phyloP scores from a whole-genome alignment of 1,140 invertebrate species.

The Lordiphosa stackelbergi region DNA sequence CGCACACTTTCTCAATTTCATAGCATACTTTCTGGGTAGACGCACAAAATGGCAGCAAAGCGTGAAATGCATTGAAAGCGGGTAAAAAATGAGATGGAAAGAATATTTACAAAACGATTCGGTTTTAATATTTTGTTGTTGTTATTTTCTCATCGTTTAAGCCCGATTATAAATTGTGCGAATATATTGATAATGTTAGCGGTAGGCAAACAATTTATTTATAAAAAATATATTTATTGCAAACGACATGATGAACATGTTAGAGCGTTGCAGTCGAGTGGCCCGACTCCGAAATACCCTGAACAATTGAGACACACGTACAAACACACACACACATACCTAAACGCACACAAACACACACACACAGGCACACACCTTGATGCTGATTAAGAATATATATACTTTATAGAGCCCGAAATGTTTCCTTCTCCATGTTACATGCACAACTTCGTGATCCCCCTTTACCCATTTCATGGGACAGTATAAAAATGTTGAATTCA shows the following conservation, averaged over 20 bases:
- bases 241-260: background rate
- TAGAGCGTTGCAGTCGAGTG: too few species aligned
- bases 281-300: too few species aligned
- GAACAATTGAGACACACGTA: too few species aligned
- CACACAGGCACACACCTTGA: too few species aligned
- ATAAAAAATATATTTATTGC: background rate
- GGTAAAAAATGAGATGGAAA: background rate
- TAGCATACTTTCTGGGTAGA: conserved; percentile 17
- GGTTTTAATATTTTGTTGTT: background rate
- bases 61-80: conserved; percentile 21
- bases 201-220: conserved; percentile 18
- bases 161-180: conserved; percentile 44
- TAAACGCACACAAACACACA: too few species aligned
- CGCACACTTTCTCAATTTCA: conserved; percentile 8
- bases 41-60: conserved; percentile 18
- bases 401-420: too few species aligned
- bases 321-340: too few species aligned
- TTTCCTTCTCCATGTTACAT: too few species aligned
- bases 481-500: too few species aligned
- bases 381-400: too few species aligned
- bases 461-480: too few species aligned
- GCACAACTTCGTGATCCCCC: too few species aligned
- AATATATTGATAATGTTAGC: conserved; percentile 30
- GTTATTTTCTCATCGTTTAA: conserved; percentile 26
- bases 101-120: background rate